Evolutionary conservation across 2,888 invertebrate species (phyloP).

Genomic region (Apodemia mormo): DNA sequence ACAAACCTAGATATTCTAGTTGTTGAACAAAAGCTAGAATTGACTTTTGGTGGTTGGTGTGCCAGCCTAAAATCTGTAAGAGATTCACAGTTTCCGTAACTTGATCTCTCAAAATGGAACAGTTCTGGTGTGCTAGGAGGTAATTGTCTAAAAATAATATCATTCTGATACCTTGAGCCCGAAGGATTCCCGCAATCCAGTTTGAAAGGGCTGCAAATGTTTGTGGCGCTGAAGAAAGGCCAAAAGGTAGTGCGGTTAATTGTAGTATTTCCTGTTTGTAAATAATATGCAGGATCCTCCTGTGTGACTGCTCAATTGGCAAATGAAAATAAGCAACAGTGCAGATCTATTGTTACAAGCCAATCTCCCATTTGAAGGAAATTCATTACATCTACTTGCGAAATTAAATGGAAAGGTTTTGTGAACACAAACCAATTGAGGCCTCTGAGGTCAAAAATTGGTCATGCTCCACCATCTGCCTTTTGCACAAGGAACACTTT

Average conservation of each 20-base stretch:
- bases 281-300: slow-evolving; percentile 24
- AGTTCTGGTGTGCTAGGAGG: slow-evolving; percentile 26
- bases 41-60: slow-evolving; percentile 32
- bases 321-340: slow-evolving; percentile 25
- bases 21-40: slow-evolving; percentile 20
- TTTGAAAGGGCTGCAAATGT: too few relatives aligned
- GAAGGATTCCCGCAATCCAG: slow-evolving; percentile 25
- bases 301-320: slow-evolving; percentile 19
- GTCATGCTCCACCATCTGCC: too few relatives aligned
- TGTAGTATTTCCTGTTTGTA: slow-evolving; percentile 23
- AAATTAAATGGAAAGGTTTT: slow-evolving; percentile 36
- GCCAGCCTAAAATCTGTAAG: slow-evolving; percentile 32
- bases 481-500: too few relatives aligned
- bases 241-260: slow-evolving; percentile 17
- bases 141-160: slow-evolving; percentile 30
- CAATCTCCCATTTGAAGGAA: slow-evolving; percentile 34
- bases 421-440: background rate
- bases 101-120: slow-evolving; percentile 7
- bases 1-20: slow-evolving; percentile 31
- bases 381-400: slow-evolving; percentile 29
- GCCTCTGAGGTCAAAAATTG: background rate
- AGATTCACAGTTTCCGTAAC: slow-evolving; percentile 23
- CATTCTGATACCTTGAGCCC: slow-evolving; percentile 22
- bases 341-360: slow-evolving; percentile 21
- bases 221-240: too few relatives aligned